phyloP scores from a whole-genome alignment of 2,888 invertebrate species.

The Plemyria rubiginata region DNA sequence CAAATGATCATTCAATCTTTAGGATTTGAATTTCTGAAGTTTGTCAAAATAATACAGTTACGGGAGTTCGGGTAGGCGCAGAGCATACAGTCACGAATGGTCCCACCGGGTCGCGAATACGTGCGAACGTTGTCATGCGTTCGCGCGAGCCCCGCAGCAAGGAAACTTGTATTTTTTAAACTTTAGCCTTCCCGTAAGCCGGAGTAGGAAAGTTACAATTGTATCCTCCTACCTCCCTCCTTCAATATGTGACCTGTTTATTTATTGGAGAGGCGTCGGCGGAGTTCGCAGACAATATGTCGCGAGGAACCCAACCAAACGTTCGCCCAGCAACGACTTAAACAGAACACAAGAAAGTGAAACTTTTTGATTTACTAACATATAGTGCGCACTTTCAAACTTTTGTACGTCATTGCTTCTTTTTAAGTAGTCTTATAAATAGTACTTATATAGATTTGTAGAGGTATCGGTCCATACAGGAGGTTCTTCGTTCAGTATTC shows the following conservation, averaged over 20 bases:
- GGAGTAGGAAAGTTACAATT: conserved; percentile 82
- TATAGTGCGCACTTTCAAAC: conserved; percentile 44
- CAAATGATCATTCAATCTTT: conserved; percentile 51
- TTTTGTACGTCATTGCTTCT: conserved; percentile 22
- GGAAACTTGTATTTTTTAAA: conserved; percentile 83
- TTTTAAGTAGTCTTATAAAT: conserved; percentile 28
- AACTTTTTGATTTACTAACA: conserved; percentile 73
- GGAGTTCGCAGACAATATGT: conserved; percentile 83
- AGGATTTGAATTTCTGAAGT: conserved; percentile 27
- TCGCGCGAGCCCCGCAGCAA: conserved; percentile 56
- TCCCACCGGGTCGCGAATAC: conserved; percentile 48
- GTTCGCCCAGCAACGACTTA: conserved; percentile 68
- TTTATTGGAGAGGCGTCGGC: conserved; percentile 82
- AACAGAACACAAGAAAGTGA: conserved; percentile 76
- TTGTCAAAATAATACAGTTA: conserved; percentile 27
- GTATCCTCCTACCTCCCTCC: conserved; percentile 78
- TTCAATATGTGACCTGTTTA: conserved; percentile 85
- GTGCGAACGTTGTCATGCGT: conserved; percentile 66
- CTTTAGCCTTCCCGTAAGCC: conserved; percentile 76
- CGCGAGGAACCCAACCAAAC: conserved; percentile 73
- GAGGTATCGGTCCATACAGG: conserved; percentile 47
- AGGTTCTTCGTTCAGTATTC: conserved; percentile 71
- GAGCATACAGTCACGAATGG: conserved; percentile 38
- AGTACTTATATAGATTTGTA: conserved; percentile 29
- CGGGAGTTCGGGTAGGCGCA: conserved; percentile 25